Conservation (phyloP, 2,113 vertebrate genomes). For the Hymenochirus boettgeri region DNA sequence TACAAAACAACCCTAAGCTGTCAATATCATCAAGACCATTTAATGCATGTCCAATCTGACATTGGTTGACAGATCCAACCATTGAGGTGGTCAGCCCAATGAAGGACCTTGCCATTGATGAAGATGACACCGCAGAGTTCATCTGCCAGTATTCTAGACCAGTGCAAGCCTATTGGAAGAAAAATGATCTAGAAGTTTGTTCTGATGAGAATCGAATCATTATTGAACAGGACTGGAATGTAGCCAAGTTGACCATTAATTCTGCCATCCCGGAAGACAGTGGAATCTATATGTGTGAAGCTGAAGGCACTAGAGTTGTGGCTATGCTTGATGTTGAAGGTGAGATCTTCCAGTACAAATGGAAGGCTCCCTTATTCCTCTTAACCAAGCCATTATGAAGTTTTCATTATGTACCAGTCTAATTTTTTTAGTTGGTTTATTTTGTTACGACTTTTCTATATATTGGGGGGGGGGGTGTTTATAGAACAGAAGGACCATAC, state of each 20-base stretch:
- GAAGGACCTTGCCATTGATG: slow-evolving; percentile 82
- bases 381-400: no score
- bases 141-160: slow-evolving; percentile 96
- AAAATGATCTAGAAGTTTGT: slow-evolving; percentile 79
- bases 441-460: no score
- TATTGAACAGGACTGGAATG: slow-evolving; percentile 97
- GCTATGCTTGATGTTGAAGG: slow-evolving; percentile 94
- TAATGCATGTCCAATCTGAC: slow-evolving; percentile 63
- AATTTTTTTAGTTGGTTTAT: no score
- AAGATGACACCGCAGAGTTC: slow-evolving; percentile 87
- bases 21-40: slow-evolving; percentile 47
- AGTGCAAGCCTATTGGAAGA: slow-evolving; percentile 89
- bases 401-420: no score
- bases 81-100: slow-evolving; percentile 97
- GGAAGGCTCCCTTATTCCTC: slow-evolving; percentile 31
- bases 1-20: slow-evolving; percentile 3
- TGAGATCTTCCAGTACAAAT: slow-evolving; percentile 70
- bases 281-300: slow-evolving; percentile 92
- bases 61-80: slow-evolving; percentile 86
- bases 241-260: slow-evolving; percentile 90
- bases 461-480: no score
- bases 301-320: slow-evolving; percentile 80
- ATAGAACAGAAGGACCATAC: no score
- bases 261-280: slow-evolving; percentile 76
- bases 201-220: slow-evolving; percentile 80